Conservation (phyloP, 2,113 vertebrate genomes). For the Dryoscopus gambensis region DNA sequence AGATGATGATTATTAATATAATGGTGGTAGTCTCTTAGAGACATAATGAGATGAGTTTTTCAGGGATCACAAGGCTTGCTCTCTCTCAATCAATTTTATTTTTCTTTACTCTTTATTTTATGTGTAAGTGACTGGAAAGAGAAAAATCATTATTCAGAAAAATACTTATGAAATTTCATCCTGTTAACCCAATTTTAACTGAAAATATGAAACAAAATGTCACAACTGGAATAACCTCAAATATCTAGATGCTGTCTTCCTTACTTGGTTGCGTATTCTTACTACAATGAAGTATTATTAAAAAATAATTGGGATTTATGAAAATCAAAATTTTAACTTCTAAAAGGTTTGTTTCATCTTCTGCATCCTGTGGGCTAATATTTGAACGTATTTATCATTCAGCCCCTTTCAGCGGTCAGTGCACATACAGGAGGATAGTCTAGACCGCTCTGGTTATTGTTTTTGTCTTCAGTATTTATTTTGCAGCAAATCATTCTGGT, state of each 20-base stretch:
- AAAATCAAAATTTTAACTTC: neutral
- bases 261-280: neutral
- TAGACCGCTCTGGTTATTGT: neutral
- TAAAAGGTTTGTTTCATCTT: neutral
- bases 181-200: neutral
- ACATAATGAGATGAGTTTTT: neutral
- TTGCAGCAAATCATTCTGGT: neutral
- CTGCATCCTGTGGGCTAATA: neutral
- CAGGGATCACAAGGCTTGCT: neutral
- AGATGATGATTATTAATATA: neutral
- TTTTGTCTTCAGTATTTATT: neutral
- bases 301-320: neutral
- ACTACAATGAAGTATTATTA: neutral
- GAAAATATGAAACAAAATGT: neutral
- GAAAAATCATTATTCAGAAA: neutral
- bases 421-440: neutral
- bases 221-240: neutral
- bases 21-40: neutral
- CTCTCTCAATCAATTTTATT: neutral
- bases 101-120: neutral
- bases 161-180: neutral
- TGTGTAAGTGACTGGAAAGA: neutral
- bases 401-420: neutral
- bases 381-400: neutral
- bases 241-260: neutral